Evolutionary conservation across 2,113 vertebrate genomes (phyloP).

Genomic region (Falco punctatus): DNA sequence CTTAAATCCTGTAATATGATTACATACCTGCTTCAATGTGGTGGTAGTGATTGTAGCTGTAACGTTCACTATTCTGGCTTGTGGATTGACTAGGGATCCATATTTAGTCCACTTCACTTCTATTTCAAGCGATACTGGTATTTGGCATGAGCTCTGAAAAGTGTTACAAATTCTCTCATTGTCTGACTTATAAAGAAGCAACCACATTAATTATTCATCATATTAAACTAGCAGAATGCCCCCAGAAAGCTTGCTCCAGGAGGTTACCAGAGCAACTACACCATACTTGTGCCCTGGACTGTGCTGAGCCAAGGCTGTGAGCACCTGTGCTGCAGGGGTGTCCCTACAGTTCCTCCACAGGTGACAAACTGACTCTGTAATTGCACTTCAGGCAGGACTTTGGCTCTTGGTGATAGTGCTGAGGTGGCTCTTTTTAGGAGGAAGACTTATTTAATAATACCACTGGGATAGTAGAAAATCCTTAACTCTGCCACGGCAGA

Average conservation of each 20-base stretch:
- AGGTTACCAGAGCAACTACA: not conserved
- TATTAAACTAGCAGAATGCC: not conserved
- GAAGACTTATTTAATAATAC: not conserved
- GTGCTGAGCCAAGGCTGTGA: not conserved
- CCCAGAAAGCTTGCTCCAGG: not conserved
- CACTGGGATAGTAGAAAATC: not conserved
- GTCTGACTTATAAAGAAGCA: not conserved
- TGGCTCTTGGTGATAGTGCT: not conserved
- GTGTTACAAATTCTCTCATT: not conserved
- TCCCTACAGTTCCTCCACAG: not conserved
- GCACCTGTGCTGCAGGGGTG: no score
- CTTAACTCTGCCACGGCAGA: not conserved
- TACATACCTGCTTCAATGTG: slow-evolving; percentile 63
- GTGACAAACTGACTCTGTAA: not conserved
- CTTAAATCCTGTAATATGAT: not conserved
- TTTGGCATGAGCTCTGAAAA: slow-evolving; percentile 79
- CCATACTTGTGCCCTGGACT: not conserved
- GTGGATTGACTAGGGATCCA: slow-evolving; percentile 89
- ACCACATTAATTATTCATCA: not conserved
- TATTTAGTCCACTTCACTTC: slow-evolving; percentile 92
- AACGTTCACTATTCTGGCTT: slow-evolving; percentile 86
- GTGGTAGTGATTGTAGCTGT: slow-evolving; percentile 69
- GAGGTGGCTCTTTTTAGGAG: not conserved
- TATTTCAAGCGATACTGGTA: slow-evolving; percentile 84
- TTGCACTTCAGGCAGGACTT: not conserved